A percentile compares a stretch with the other conserved stretches of the same genome.
Evolutionary conservation across 2,888 invertebrate species (phyloP).

Genomic region (Sturmia bella): DNA sequence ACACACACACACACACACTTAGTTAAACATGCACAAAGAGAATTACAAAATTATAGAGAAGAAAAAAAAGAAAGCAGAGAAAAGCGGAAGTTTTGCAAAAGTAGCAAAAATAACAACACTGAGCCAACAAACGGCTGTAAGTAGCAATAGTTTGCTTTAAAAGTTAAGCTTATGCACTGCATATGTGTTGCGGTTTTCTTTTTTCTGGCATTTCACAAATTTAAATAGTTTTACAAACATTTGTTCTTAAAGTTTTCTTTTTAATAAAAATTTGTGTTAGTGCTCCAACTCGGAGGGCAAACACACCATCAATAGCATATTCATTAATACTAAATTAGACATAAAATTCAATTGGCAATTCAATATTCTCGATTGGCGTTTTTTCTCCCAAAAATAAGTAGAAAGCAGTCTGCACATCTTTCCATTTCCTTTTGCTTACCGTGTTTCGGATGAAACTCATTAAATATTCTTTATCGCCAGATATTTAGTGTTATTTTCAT

Average conservation of each 20-base stretch:
- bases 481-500: neutral
- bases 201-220: neutral
- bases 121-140: neutral
- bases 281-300: neutral
- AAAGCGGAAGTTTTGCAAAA: conserved; percentile 47
- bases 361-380: neutral
- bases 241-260: conserved; percentile 7
- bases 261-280: conserved; percentile 15
- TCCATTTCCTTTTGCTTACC: too few species aligned
- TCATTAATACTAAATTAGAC: conserved; percentile 52
- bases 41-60: conserved; percentile 18
- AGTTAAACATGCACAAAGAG: neutral
- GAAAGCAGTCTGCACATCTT: too few species aligned
- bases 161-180: conserved; percentile 69
- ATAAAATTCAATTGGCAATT: conserved; percentile 12
- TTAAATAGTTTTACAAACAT: conserved; percentile 14
- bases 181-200: conserved; percentile 60
- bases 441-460: neutral
- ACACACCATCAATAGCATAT: conserved; percentile 46
- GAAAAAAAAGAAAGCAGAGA: neutral
- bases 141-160: conserved; percentile 56
- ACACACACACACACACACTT: neutral
- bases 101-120: conserved; percentile 26
- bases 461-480: conserved; percentile 8
- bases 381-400: neutral